A percentile compares a stretch with the other conserved stretches of the same genome.
Evolutionary conservation across 2,797 vertebrate species (phyloP).

Genomic region (Caiman crocodilus): DNA sequence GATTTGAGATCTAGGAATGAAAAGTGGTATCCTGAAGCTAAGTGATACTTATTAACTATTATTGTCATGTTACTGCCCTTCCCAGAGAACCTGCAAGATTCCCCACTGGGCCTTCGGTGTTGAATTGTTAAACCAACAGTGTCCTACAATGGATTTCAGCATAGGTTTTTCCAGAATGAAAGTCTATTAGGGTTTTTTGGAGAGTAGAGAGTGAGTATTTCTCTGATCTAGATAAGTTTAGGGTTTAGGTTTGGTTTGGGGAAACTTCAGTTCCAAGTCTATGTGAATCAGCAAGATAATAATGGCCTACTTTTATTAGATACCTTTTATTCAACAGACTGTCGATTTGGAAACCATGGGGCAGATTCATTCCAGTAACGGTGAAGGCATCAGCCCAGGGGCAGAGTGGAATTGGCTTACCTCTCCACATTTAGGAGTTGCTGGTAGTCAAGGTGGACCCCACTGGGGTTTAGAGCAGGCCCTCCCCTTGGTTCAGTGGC

Average conservation of each 20-base stretch:
- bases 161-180: background rate
- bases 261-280: background rate
- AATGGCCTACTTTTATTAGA: background rate
- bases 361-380: background rate
- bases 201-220: background rate
- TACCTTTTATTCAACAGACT: background rate
- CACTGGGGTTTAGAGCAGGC: background rate
- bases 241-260: rapidly evolving
- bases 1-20: background rate
- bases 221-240: background rate
- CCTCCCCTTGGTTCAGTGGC: too few species aligned
- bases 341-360: background rate
- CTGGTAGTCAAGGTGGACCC: background rate
- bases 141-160: background rate
- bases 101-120: too few species aligned
- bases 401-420: background rate
- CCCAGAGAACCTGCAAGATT: rapidly evolving
- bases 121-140: background rate
- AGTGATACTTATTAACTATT: background rate
- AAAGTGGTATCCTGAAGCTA: background rate
- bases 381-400: rapidly evolving
- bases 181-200: background rate
- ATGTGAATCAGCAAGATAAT: background rate
- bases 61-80: background rate
- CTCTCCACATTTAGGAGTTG: background rate